These are phyloP conservation scores for Pachycephala philippinensis DNA, from an alignment of 2,113 vertebrate species.

Conservation along the genomic window DNA sequence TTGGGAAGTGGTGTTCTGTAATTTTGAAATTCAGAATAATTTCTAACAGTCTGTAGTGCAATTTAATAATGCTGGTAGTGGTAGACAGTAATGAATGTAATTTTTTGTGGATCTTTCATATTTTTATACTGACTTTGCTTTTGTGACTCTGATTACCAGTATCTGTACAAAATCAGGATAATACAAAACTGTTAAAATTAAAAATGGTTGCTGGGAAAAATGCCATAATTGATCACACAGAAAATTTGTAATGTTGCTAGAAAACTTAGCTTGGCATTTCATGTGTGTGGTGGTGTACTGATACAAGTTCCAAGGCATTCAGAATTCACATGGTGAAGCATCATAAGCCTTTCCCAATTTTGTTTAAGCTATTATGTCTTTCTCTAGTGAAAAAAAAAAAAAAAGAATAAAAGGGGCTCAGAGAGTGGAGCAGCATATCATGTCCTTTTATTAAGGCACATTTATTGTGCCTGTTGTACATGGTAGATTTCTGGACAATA, in stretches of 20 bases:
- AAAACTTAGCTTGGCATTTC: neutral
- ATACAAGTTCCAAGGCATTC: accelerated
- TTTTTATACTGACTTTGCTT: neutral
- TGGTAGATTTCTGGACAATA: neutral
- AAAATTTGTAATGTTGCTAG: neutral
- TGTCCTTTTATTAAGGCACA: neutral
- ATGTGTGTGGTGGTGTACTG: neutral
- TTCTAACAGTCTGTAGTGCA: neutral
- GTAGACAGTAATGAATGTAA: neutral
- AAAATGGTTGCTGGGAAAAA: neutral
- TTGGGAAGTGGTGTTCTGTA: neutral
- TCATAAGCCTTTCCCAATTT: neutral
- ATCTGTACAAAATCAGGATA: neutral
- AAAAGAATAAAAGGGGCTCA: neutral
- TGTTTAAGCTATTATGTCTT: neutral
- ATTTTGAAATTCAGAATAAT: neutral
- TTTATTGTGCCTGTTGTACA: neutral
- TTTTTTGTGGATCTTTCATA: neutral
- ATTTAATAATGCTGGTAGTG: neutral
- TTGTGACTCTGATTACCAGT: neutral
- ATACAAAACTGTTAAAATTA: neutral
- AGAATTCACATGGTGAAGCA: neutral
- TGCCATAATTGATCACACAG: neutral
- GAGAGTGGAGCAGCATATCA: neutral
- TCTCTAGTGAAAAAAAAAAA: neutral